These are phyloP conservation scores for Autographa gamma DNA, from an alignment of 2,888 invertebrate genomes.

Conservation along the genomic window DNA sequence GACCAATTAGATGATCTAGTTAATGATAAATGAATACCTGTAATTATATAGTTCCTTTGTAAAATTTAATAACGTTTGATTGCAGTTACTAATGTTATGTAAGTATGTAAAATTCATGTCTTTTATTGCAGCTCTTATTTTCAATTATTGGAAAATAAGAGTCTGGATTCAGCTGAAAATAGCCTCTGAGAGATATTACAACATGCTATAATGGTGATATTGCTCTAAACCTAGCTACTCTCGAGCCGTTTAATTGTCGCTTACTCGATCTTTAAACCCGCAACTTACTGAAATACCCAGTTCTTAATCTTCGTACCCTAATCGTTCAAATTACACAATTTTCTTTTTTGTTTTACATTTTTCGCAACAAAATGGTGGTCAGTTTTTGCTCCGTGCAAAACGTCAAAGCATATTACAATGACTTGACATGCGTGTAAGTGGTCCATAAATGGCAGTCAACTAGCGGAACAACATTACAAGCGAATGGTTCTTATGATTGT, in stretches of 20 bases:
- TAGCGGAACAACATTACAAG: constrained; percentile 55
- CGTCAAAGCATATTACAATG: constrained; percentile 45
- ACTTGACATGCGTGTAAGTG: constrained; percentile 52
- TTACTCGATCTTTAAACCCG: neutral
- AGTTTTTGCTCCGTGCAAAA: constrained; percentile 27
- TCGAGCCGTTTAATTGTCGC: neutral
- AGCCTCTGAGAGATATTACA: too few relatives aligned
- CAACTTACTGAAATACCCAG: constrained; percentile 17
- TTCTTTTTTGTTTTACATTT: constrained; percentile 28
- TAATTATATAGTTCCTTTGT: neutral
- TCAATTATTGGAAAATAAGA: neutral
- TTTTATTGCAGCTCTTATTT: neutral
- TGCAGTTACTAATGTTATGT: neutral
- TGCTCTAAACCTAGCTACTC: neutral
- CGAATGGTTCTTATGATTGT: constrained; percentile 52
- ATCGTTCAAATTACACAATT: constrained; percentile 15
- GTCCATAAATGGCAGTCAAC: constrained; percentile 49
- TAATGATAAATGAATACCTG: neutral
- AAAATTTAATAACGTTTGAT: neutral
- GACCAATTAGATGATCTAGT: neutral
- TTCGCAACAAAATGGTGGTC: constrained; percentile 21
- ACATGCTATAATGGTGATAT: neutral
- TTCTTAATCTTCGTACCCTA: constrained; percentile 13
- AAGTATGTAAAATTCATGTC: neutral
- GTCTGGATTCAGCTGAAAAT: too few relatives aligned